Percentiles rank a stretch among this genome's conserved stretches.
Evolutionary conservation across 2,888 invertebrate species (phyloP).

Genomic region (Nephrotoma appendiculata): DNA sequence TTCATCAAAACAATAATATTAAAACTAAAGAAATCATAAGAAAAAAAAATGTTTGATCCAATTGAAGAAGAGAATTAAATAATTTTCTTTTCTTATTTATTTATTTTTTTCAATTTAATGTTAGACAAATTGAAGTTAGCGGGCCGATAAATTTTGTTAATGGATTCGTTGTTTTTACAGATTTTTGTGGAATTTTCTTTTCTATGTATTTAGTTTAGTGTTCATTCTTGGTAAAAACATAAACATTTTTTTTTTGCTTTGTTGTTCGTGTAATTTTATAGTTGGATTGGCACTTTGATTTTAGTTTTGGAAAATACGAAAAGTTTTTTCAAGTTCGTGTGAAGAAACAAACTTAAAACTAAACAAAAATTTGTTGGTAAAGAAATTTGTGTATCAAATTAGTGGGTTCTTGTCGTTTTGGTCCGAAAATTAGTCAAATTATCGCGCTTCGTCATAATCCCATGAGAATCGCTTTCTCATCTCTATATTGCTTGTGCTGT

Average conservation of each 20-base stretch:
- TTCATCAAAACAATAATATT: background rate
- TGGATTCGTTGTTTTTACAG: background rate
- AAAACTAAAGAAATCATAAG: background rate
- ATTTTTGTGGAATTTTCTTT: background rate
- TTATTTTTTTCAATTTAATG: background rate
- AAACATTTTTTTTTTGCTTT: background rate
- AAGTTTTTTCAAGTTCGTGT: background rate
- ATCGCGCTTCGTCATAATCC: background rate
- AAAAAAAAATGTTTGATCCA: background rate
- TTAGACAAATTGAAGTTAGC: constrained; percentile 4
- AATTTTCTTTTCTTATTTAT: background rate
- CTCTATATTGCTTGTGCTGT: background rate
- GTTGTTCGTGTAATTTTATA: background rate
- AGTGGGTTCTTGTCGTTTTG: background rate
- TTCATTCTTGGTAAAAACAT: background rate
- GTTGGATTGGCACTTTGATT: background rate
- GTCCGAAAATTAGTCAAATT: background rate
- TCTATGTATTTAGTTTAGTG: background rate
- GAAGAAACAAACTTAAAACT: background rate
- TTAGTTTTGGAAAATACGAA: background rate
- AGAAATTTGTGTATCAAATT: background rate
- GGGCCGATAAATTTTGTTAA: constrained; percentile 1
- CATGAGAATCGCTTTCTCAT: background rate
- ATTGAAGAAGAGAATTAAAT: background rate
- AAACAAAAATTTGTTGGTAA: background rate